Percentiles rank a stretch among this genome's conserved stretches.
These are phyloP conservation scores for Mimas tiliae DNA, from an alignment of 2,888 invertebrate species.

Conservation along the genomic window DNA sequence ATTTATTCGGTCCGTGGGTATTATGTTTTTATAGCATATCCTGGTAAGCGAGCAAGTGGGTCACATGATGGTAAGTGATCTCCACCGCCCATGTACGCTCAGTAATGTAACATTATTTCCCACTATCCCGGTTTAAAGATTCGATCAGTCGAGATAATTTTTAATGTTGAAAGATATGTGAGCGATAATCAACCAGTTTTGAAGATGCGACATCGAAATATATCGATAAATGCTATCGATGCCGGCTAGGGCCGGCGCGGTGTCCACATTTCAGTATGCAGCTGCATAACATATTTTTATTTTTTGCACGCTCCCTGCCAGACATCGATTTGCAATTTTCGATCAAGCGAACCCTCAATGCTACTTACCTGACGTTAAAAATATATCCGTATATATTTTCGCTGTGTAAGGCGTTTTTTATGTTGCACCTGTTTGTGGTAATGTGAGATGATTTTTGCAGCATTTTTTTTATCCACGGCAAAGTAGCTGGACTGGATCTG, in stretches of 20 bases:
- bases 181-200: slow-evolving; percentile 36
- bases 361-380: slow-evolving; percentile 28
- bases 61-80: too few species aligned
- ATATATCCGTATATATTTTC: neutral
- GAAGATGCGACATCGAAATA: slow-evolving; percentile 13
- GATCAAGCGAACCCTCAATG: slow-evolving; percentile 44
- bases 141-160: too few species aligned
- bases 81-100: too few species aligned
- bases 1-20: too few species aligned
- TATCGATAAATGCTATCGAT: slow-evolving; percentile 38
- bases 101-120: too few species aligned
- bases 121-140: too few species aligned
- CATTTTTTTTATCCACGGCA: neutral
- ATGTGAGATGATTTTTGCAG: neutral
- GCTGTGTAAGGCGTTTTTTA: neutral
- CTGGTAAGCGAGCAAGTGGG: too few species aligned
- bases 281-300: slow-evolving; percentile 62
- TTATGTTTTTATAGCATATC: too few species aligned
- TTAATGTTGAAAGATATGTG: too few species aligned
- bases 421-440: slow-evolving; percentile 2
- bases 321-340: slow-evolving; percentile 70
- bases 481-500: too few species aligned
- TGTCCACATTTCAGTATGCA: slow-evolving; percentile 44
- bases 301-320: slow-evolving; percentile 59
- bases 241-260: slow-evolving; percentile 27